Conservation (phyloP, 1,140 invertebrate species). For the Gerris buenoi region DNA sequence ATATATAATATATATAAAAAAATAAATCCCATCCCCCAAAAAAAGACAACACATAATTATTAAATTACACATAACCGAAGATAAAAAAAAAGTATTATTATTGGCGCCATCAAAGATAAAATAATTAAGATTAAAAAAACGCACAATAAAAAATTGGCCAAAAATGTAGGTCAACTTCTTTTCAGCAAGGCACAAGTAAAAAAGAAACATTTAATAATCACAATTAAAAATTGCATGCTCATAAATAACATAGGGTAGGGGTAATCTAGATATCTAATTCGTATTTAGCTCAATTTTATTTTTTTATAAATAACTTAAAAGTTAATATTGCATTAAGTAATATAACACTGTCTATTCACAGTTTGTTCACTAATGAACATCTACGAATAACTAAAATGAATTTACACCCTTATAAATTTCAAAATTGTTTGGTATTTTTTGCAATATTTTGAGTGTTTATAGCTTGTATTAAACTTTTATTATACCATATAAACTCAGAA, state of each 20-base stretch:
- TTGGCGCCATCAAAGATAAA: conserved; percentile 23
- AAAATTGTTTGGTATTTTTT: too few species aligned
- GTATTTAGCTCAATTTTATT: too few species aligned
- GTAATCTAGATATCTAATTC: too few species aligned
- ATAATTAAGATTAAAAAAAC: conserved; percentile 28
- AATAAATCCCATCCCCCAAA: conserved; percentile 14
- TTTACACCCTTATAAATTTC: too few species aligned
- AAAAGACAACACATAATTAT: conserved; percentile 14
- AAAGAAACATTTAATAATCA: conserved; percentile 18
- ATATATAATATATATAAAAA: conserved; percentile 5
- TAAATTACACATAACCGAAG: conserved; percentile 17
- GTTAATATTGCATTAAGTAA: too few species aligned
- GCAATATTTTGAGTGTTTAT: too few species aligned
- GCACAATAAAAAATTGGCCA: conserved; percentile 54
- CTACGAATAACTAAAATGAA: too few species aligned
- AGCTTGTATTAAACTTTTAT: too few species aligned
- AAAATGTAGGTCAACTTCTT: conserved; percentile 85
- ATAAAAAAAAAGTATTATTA: conserved; percentile 23
- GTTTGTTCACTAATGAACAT: too few species aligned
- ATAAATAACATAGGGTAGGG: neutral
- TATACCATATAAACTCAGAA: too few species aligned
- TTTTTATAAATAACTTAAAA: too few species aligned
- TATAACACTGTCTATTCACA: too few species aligned
- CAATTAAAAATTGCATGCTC: conserved; percentile 7
- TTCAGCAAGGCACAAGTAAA: conserved; percentile 41